These are phyloP conservation scores for Gambusia affinis DNA, from an alignment of 2,113 vertebrate species.

Conservation along the genomic window DNA sequence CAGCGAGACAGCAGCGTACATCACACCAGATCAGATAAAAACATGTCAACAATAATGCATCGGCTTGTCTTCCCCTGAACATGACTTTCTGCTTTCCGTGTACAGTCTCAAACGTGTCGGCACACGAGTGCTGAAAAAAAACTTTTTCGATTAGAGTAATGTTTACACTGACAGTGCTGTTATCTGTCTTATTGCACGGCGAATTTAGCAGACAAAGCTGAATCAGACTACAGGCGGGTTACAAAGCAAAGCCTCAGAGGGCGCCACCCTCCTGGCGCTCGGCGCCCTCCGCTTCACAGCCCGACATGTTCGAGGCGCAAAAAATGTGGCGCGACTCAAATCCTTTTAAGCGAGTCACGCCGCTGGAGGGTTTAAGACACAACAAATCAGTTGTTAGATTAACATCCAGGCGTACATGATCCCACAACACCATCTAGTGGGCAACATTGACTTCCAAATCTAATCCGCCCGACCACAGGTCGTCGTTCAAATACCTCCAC, in stretches of 20 bases:
- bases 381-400: neutral
- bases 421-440: constrained; percentile 68
- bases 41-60: neutral
- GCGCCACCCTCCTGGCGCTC: neutral
- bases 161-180: neutral
- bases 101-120: neutral
- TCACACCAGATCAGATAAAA: neutral
- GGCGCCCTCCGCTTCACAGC: neutral
- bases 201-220: constrained; percentile 1
- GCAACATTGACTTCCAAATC: neutral
- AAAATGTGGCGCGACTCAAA: neutral
- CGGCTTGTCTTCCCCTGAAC: neutral
- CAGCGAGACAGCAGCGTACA: neutral
- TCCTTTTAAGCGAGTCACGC: neutral
- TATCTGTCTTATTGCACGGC: constrained; percentile 3
- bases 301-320: neutral
- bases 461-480: constrained; percentile 23
- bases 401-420: neutral
- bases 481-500: constrained; percentile 88
- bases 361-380: neutral
- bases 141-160: neutral
- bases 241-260: constrained; percentile 8
- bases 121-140: neutral
- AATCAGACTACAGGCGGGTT: constrained; percentile 12
- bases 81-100: neutral